Evolutionary conservation across 2,888 invertebrate genomes (phyloP).

Genomic region (Xanthia icteritia): DNA sequence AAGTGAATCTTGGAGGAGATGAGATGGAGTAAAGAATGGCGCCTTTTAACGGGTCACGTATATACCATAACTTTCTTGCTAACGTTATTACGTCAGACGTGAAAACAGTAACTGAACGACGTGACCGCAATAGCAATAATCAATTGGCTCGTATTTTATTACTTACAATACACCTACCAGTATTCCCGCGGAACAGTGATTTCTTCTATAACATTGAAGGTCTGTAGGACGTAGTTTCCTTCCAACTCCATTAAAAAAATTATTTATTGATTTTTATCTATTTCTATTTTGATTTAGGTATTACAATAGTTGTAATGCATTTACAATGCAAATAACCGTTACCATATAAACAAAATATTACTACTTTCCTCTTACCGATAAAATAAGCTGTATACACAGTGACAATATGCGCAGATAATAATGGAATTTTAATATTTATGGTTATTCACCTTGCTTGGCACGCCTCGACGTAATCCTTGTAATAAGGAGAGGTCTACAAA

Average conservation of each 20-base stretch:
- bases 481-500: conserved; percentile 83
- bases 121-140: conserved; percentile 89
- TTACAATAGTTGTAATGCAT: neutral
- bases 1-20: conserved; percentile 62
- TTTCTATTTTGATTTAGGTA: neutral
- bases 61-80: conserved; percentile 88
- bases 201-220: conserved; percentile 53
- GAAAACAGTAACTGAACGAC: conserved; percentile 89
- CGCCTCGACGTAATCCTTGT: conserved; percentile 80
- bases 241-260: neutral
- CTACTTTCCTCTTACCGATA: neutral
- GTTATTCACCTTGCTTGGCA: conserved; percentile 73
- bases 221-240: neutral
- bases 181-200: conserved; percentile 76
- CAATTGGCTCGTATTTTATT: conserved; percentile 88
- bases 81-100: conserved; percentile 89
- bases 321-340: neutral
- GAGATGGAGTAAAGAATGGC: conserved; percentile 72
- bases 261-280: neutral
- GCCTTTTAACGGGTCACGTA: conserved; percentile 85
- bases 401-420: conserved; percentile 29
- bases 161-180: conserved; percentile 72
- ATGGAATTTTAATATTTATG: conserved; percentile 63
- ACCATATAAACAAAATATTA: conserved; percentile 6
- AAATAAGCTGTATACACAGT: conserved; percentile 9